These are phyloP conservation scores for Himantopus leucocephalus DNA, from an alignment of 2,113 vertebrate genomes.

Conservation along the genomic window DNA sequence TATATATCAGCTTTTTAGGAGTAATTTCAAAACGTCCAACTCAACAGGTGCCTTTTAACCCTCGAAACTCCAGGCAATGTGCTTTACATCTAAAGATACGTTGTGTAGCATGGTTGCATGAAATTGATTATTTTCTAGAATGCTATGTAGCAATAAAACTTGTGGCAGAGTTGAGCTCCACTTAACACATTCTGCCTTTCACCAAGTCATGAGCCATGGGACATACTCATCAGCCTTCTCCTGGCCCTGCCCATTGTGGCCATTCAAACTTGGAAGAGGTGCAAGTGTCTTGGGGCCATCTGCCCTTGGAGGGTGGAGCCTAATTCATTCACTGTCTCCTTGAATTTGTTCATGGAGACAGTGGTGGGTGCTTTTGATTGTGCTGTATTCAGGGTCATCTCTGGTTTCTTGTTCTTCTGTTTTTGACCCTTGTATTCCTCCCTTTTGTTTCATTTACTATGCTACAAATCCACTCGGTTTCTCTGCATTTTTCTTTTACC, in stretches of 20 bases:
- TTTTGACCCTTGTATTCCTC: background rate
- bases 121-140: background rate
- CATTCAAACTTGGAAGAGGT: background rate
- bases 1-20: background rate
- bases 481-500: background rate
- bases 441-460: background rate
- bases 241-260: background rate
- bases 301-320: background rate
- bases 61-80: background rate
- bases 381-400: background rate
- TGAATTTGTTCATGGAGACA: background rate
- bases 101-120: background rate
- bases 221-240: background rate
- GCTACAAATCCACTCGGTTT: background rate
- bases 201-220: background rate
- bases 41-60: background rate
- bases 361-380: background rate
- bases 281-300: background rate
- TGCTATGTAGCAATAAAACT: background rate
- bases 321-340: background rate
- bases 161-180: background rate
- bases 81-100: background rate
- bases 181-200: background rate
- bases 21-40: background rate
- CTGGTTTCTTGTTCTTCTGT: background rate